Percentiles rank a stretch among this genome's conserved stretches.
Evolutionary conservation across 2,113 vertebrate genomes (phyloP).

Genomic region (Neolamprologus kungweensis): DNA sequence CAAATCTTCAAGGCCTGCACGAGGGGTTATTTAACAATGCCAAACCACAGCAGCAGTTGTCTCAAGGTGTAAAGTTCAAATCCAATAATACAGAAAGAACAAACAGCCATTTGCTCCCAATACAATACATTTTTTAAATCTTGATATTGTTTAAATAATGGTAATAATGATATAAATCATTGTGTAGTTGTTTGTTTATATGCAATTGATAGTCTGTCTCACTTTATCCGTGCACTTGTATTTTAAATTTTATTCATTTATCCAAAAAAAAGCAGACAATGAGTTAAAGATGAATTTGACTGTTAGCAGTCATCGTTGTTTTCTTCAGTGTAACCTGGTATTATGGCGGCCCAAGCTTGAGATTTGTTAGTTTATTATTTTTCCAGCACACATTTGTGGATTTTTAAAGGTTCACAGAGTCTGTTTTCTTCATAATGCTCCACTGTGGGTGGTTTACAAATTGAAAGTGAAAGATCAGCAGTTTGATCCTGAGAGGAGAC

Average conservation of each 20-base stretch:
- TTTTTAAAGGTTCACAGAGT: background rate
- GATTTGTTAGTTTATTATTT: background rate
- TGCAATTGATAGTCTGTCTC: background rate
- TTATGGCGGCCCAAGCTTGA: fast-evolving
- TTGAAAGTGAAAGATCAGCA: background rate
- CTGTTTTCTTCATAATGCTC: background rate
- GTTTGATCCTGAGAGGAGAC: background rate
- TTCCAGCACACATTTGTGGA: background rate
- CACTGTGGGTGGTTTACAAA: background rate
- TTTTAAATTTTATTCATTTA: background rate
- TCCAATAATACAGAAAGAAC: background rate
- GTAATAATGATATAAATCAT: background rate
- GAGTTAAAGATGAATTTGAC: background rate
- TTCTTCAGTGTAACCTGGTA: background rate
- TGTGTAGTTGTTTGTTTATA: background rate
- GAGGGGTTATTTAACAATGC: background rate
- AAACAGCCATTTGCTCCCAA: background rate
- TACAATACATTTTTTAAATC: background rate
- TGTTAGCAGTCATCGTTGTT: background rate
- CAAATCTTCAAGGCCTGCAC: background rate
- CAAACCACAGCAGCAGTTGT: background rate
- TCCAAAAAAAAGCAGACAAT: background rate
- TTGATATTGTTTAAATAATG: background rate
- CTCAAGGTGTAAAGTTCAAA: background rate
- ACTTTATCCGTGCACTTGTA: fast-evolving